phyloP scores from a whole-genome alignment of 2,888 invertebrate genomes.

The Lasioglossum malachurum region DNA sequence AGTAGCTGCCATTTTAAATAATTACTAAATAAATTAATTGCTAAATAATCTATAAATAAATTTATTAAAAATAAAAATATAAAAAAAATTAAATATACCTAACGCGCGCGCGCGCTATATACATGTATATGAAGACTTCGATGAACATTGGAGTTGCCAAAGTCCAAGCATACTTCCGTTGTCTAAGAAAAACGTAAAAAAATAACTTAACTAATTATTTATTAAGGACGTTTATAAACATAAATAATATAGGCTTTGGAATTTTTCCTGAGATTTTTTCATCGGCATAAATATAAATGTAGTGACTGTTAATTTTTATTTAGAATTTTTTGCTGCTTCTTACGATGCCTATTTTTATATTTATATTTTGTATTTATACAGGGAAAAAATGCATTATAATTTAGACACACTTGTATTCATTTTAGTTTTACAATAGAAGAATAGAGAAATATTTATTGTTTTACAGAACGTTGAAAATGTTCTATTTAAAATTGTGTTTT shows the following conservation, averaged over 20 bases:
- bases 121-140: conserved; percentile 42
- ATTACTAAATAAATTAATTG: neutral
- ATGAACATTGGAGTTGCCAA: neutral
- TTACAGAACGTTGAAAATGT: neutral
- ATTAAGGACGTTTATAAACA: conserved; percentile 5
- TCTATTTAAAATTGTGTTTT: neutral
- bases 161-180: conserved; percentile 5
- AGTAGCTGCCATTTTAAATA: neutral
- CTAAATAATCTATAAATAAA: neutral
- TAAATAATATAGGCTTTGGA: conserved; percentile 18
- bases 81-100: neutral
- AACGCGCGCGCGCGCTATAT: too few species aligned
- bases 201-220: conserved; percentile 11
- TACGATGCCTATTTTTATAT: neutral
- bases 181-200: conserved; percentile 3
- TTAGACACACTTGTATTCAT: neutral
- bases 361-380: too few species aligned
- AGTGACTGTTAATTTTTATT: neutral
- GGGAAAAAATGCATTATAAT: too few species aligned
- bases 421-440: neutral
- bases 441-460: neutral
- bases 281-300: conserved; percentile 15
- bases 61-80: neutral
- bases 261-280: conserved; percentile 21
- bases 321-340: neutral